phyloP scores from a whole-genome alignment of 2,113 vertebrate genomes.

The Ranitomeya variabilis region DNA sequence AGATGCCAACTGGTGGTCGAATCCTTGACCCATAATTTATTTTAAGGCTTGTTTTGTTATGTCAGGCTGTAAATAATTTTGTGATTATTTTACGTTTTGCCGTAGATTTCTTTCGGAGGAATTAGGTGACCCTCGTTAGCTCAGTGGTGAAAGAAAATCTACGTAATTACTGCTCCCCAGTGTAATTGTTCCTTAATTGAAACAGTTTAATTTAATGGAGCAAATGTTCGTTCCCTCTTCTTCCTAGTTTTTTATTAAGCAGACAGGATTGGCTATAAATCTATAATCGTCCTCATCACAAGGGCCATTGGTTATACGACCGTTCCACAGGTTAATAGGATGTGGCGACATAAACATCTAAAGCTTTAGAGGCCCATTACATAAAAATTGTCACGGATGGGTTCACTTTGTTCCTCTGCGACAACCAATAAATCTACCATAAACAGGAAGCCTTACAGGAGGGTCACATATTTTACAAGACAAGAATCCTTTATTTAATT shows the following conservation, averaged over 20 bases:
- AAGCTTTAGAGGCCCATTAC: not conserved
- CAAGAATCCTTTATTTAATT: not conserved
- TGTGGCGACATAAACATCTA: slow-evolving; percentile 16
- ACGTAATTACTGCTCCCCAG: slow-evolving; percentile 18
- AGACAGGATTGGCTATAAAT: slow-evolving; percentile 29
- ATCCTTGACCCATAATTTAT: not conserved
- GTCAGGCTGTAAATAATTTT: not conserved
- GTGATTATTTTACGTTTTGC: not conserved
- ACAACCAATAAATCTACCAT: not conserved
- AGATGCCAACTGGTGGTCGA: not conserved
- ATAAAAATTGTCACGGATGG: slow-evolving; percentile 11
- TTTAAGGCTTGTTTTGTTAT: not conserved
- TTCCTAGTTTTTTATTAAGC: slow-evolving; percentile 41
- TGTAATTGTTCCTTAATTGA: slow-evolving; percentile 48
- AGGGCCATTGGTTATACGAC: slow-evolving; percentile 46
- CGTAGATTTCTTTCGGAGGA: not conserved
- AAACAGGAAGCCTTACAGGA: not conserved
- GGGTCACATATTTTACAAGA: slow-evolving; percentile 3
- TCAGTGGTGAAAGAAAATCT: not conserved
- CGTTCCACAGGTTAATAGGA: slow-evolving; percentile 31
- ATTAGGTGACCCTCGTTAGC: slow-evolving; percentile 44
- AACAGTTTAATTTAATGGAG: slow-evolving; percentile 47
- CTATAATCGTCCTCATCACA: slow-evolving; percentile 31
- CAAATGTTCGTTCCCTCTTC: slow-evolving; percentile 36
- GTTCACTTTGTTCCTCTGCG: not conserved